Evolutionary conservation across 2,113 vertebrate species (phyloP), one percentile per base, ranked within the genome.

Genomic region (Thunnus thynnus): DNA sequence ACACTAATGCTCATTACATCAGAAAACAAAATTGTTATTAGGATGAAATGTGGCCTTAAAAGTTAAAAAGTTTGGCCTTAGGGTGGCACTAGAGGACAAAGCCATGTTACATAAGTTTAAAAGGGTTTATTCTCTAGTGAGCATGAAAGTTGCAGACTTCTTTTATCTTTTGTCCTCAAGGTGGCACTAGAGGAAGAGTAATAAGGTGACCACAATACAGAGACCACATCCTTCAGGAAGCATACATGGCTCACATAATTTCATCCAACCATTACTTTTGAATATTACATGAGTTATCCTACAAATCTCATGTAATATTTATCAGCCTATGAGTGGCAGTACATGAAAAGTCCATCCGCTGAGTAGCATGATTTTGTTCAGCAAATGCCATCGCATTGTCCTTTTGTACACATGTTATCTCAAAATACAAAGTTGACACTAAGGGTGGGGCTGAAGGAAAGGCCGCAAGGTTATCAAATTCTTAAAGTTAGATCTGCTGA

Each of bases 91-190:
- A 32, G 36, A 71, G n/a, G 3, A 25, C 27, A 58, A 32, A 3
- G 10, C 5, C 0, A 5, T 30, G 20, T 27, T 17, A n/a, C 17
- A 2, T 65, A 3, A 32, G 22, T 54, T 56, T 41, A 6, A 64
- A 79, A 6, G 18, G 10, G 3, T 47, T 13, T 3, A 27, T 25
- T 54, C 32, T 46, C 1, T 30, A 0, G 12, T 70, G 7, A 72
- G 22, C 11, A 17, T 46, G 7, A 41, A 36, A 1, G 30, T 22
- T 65, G 14, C 18, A 51, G 46, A 17, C 3, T 3, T 4, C 44
- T 51, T 22, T 9, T 18, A 30, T 48, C 12, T 44, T 83, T 84
- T 80, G 65, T 36, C 84, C 89, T 86, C 68, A 76, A 71, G 84
- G 65, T 82, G 90, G 82, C 75, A 65, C 72, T 69, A 77, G 74